A percentile compares a stretch with the other conserved stretches of the same genome.
These are phyloP conservation scores for Cosmorhoe ocellata DNA, from an alignment of 2,888 invertebrate species.

Conservation along the genomic window DNA sequence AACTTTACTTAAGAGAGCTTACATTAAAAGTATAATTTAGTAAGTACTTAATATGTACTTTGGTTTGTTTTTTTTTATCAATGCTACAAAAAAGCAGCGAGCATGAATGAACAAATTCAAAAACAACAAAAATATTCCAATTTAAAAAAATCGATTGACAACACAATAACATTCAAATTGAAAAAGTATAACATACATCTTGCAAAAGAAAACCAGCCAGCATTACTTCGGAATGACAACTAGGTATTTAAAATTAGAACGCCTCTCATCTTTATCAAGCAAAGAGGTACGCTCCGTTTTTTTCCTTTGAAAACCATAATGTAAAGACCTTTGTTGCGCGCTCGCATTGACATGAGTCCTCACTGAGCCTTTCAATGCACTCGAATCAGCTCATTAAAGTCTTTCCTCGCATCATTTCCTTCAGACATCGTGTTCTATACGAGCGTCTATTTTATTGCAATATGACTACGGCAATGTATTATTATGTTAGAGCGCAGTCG, in stretches of 20 bases:
- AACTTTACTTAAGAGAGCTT: no score
- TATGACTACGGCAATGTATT: conserved; percentile 38
- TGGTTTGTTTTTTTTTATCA: no score
- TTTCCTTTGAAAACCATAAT: conserved; percentile 59
- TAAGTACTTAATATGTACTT: no score
- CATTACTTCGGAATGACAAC: conserved; percentile 19
- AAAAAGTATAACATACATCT: no score
- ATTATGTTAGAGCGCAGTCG: conserved; percentile 26
- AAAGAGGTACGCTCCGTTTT: conserved; percentile 43
- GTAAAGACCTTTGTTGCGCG: conserved; percentile 48
- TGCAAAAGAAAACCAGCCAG: conserved; percentile 11
- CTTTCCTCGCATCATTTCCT: conserved; percentile 65
- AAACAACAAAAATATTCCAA: no score
- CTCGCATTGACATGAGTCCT: conserved; percentile 42
- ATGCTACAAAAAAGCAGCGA: no score
- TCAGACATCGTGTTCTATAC: conserved; percentile 55
- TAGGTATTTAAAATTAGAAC: conserved; percentile 34
- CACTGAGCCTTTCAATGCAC: conserved; percentile 46
- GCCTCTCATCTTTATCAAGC: conserved; percentile 28
- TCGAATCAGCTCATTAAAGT: conserved; percentile 68
- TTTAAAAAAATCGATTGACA: no score
- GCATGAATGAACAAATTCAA: no score
- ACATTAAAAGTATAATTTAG: no score
- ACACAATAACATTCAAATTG: no score
- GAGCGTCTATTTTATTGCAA: conserved; percentile 40